phyloP scores from a whole-genome alignment of 1,140 invertebrate species.

The Drosophila tani region DNA sequence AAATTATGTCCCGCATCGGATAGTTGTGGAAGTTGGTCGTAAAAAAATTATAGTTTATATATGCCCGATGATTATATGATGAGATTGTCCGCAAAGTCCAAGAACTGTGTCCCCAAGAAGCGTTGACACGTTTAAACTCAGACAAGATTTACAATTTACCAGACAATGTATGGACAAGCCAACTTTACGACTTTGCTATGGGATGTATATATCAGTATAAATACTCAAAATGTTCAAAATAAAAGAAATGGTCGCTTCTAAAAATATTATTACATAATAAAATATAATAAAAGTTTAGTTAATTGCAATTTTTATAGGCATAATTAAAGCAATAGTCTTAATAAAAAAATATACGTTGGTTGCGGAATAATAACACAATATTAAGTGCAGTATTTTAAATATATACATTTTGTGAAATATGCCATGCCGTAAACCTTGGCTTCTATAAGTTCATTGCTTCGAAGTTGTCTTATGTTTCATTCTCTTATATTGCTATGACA shows the following conservation, averaged over 20 bases:
- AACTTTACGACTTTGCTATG: slow-evolving; percentile 21
- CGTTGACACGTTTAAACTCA: slow-evolving; percentile 27
- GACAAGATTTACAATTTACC: slow-evolving; percentile 44
- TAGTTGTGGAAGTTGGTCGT: slow-evolving; percentile 43
- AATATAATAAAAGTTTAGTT: neutral
- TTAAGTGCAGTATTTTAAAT: too few species aligned
- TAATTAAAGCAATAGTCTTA: neutral
- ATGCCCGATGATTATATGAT: slow-evolving; percentile 20
- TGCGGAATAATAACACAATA: neutral
- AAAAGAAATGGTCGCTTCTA: neutral
- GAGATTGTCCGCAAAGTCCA: slow-evolving; percentile 9
- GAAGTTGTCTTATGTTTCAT: too few species aligned
- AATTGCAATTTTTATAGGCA: neutral
- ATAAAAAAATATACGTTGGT: neutral
- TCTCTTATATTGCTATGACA: too few species aligned
- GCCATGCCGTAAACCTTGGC: too few species aligned
- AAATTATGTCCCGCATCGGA: slow-evolving; percentile 72
- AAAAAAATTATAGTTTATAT: slow-evolving; percentile 70
- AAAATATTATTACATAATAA: slow-evolving; percentile 3
- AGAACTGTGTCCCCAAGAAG: slow-evolving; percentile 28
- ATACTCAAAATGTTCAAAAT: neutral
- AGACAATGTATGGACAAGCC: slow-evolving; percentile 34
- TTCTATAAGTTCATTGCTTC: too few species aligned
- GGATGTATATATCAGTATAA: neutral
- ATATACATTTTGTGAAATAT: too few species aligned